Evolutionary conservation across 2,113 vertebrate species (phyloP).

Genomic region (Gadus macrocephalus): DNA sequence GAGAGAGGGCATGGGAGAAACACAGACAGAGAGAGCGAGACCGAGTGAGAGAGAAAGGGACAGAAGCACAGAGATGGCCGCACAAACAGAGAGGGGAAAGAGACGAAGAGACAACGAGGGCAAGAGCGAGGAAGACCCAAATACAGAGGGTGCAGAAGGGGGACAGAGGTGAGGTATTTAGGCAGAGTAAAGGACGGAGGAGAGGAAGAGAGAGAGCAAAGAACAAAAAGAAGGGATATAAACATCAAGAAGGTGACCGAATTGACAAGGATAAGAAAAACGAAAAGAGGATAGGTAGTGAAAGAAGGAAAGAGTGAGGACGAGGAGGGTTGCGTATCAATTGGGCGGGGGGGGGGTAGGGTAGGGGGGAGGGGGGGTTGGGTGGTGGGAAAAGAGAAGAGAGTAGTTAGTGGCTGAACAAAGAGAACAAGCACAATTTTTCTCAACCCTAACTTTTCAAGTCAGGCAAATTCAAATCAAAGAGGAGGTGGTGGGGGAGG

Average conservation of each 20-base stretch:
- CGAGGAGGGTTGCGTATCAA: not conserved
- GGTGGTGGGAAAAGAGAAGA: conserved; percentile 41
- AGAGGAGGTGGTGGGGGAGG: no score
- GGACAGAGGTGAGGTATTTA: not conserved
- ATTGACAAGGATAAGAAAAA: not conserved
- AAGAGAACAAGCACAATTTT: conserved; percentile 19
- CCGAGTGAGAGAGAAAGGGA: conserved; percentile 12
- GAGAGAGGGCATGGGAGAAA: not conserved
- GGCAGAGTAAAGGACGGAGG: not conserved
- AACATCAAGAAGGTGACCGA: not conserved
- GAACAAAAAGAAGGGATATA: not conserved
- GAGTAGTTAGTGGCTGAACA: conserved; percentile 37
- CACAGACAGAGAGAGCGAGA: not conserved
- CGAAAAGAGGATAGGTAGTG: conserved; percentile 11
- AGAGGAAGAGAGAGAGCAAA: conserved; percentile 8
- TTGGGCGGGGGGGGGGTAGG: conserved; percentile 8
- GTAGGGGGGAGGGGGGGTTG: no score
- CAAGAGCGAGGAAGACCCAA: not conserved
- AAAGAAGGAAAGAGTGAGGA: conserved; percentile 4
- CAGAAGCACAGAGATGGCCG: not conserved
- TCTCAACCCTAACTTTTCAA: not conserved
- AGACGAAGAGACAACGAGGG: not conserved
- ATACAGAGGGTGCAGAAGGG: not conserved
- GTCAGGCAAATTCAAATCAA: conserved; percentile 6
- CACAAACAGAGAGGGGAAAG: not conserved